Percentiles rank a stretch among this genome's conserved stretches.
phyloP scores from a whole-genome alignment of 2,113 vertebrate genomes.

The Larimichthys crocea region DNA sequence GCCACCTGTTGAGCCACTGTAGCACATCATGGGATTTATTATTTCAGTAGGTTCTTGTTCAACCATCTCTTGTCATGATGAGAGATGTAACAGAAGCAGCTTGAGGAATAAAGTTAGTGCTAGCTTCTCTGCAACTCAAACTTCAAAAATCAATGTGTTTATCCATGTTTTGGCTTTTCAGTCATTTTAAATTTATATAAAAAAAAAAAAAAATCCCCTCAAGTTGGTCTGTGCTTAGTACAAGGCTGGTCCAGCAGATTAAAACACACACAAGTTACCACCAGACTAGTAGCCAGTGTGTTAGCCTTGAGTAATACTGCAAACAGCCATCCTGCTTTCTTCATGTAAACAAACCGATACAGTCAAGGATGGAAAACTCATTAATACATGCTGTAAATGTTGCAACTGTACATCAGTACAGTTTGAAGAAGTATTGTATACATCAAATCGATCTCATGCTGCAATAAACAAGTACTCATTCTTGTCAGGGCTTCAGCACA shows the following conservation, averaged over 20 bases:
- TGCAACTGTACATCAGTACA: background rate
- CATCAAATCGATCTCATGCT: slow-evolving; percentile 5
- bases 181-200: background rate
- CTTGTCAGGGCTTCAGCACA: background rate
- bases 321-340: background rate
- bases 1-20: background rate
- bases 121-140: background rate
- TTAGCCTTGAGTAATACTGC: slow-evolving; percentile 10
- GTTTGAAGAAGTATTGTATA: background rate
- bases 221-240: no score
- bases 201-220: background rate
- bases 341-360: slow-evolving; percentile 6
- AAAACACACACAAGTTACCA: background rate
- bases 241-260: background rate
- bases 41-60: slow-evolving; percentile 2
- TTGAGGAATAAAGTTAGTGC: background rate
- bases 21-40: background rate
- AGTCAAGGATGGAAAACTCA: slow-evolving; percentile 22
- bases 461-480: background rate
- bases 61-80: background rate
- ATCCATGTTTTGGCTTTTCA: background rate
- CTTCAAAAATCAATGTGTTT: background rate
- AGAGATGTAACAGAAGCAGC: background rate
- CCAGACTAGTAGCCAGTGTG: background rate
- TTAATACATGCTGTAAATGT: slow-evolving; percentile 10